Base-by-base conservation (phyloP, 2,797 vertebrate species). In the Geotrypetes seraphini region DNA sequence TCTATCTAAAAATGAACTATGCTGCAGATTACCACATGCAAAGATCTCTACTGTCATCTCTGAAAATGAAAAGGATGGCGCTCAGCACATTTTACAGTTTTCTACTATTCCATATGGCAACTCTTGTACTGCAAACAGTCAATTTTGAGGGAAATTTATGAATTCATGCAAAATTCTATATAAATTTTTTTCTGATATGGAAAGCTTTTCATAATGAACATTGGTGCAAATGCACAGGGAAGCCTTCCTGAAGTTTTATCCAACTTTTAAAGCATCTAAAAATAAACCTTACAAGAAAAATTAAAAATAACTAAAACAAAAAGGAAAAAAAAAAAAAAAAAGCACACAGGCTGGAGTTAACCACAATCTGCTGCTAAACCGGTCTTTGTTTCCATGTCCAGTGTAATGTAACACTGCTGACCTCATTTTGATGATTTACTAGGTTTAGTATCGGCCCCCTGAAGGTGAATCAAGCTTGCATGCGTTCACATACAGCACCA, bases 1-100 rank as follows among this genome's bases (percentile, higher is more conserved):
- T 86, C 87, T 90, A 93, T 86, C 89, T 93, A 94, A 94, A 91
- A 90, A 84, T 75, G 74, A 89, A 78, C 87, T 92, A 92, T 87
- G 89, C 83, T 86, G 89, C 78, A 85, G 79, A 82, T 88, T 82
- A 89, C 77, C 87, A 91, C 91, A 96, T 92, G 91, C 91, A 92
- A 94, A 88, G 81, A 81, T 84, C 80, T 83, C 80, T 77, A n/a
- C 84, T 86, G 83, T 90, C 83, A 84, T 82, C 71, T 76, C 53
- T 84, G 84, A 89, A 79, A 83, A 84, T 83, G 77, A 81, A 85
- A 82, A 76, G 65, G 83, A 88, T 84, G 86, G 66, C 75, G 79
- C 53, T 79, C 69, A 76, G 58, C 70, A 75, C 72, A 57, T 87
- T 81, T 86, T 72, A 81, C 76, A 69, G 70, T 70, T 77, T 79